Base-by-base conservation (phyloP, 2,113 vertebrate species). In the Dendropsophus ebraccatus region DNA sequence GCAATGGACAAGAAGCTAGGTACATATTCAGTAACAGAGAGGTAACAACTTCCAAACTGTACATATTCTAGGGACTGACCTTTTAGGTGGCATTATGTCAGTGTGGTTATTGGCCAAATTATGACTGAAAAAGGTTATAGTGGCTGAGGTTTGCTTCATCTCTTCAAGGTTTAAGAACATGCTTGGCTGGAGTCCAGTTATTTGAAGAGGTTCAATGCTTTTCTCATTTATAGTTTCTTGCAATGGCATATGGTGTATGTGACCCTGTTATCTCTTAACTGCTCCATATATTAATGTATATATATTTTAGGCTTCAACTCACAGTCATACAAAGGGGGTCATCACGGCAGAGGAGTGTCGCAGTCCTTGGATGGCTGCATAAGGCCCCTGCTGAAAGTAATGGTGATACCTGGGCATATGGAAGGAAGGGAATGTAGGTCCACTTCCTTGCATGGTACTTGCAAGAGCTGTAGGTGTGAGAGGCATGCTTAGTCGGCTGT, bases 371-470 rank as follows among this genome's bases (percentile, higher is more conserved):
- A 99, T 97, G 88, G 98, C 97, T 12, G 98, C 98, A 1, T 99
- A 99, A 76, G 98, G 98, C 82, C 98, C 98, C 92, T 99, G 98
- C 93, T 99, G 98, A 84, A 99, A 99, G 91, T 99, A 99, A 90
- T 99, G 98, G 89, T 99, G 98, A 90, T 99, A 99, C 85, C 98
- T 94, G 0, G 97, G 98, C 97, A 99, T 98, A 95, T 99, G 98
- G 91, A 99, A 99, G 50, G 97, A 97, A 0, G 98, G 97, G 90
- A 99, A 99, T 0, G 97, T 95, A 0, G 98, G 98, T 14, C 98
- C 98, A 0, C 95, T 96, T 52, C 95, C 96, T 89, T 97, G 97
- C 96, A 98, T 97, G 89, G 96, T 95, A 87, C 94, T 95, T 32
- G 97, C 96, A 83, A 99, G 92, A 52, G 97, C 97, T 0, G 94